phyloP scores from a whole-genome alignment of 2,113 vertebrate species.

The Salminus brasiliensis region DNA sequence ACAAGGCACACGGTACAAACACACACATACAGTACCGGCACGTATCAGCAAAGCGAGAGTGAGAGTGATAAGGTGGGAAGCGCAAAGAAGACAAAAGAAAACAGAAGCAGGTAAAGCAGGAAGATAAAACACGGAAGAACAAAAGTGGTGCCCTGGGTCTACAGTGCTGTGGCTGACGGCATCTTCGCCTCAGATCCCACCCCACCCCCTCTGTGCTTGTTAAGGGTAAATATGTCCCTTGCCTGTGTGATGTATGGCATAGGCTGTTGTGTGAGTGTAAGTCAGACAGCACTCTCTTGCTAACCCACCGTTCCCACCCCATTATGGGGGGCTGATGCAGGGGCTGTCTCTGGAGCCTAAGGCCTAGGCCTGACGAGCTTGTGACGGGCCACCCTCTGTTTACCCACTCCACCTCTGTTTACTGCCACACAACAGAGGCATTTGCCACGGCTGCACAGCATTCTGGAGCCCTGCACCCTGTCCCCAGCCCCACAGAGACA shows the following conservation, averaged over 20 bases:
- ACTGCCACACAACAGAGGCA: constrained; percentile 57
- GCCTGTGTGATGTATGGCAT: constrained; percentile 47
- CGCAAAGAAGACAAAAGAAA: constrained; percentile 1
- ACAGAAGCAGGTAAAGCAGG: not conserved
- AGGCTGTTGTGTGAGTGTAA: constrained; percentile 52
- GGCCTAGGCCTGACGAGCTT: constrained; percentile 30
- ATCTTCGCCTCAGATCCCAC: not conserved
- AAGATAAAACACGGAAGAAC: constrained; percentile 28
- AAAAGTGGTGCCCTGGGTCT: not conserved
- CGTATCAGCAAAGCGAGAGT: constrained; percentile 21
- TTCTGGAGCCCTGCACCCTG: constrained; percentile 8
- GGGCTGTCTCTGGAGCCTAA: constrained; percentile 31
- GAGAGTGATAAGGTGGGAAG: constrained; percentile 8
- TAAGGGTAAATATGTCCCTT: constrained; percentile 49
- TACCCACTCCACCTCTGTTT: constrained; percentile 56
- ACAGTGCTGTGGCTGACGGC: not conserved
- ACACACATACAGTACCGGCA: not conserved
- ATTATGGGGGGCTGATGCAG: constrained; percentile 38
- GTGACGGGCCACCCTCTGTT: constrained; percentile 53
- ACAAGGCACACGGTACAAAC: not conserved
- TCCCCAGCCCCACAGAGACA: not conserved
- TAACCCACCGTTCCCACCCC: constrained; percentile 43
- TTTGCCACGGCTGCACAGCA: constrained; percentile 52
- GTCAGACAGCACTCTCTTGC: constrained; percentile 47
- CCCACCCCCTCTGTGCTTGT: constrained; percentile 32